Evolutionary conservation across 2,888 invertebrate genomes (phyloP), one percentile per base, ranked within the genome.

Genomic region (Neria commutata): DNA sequence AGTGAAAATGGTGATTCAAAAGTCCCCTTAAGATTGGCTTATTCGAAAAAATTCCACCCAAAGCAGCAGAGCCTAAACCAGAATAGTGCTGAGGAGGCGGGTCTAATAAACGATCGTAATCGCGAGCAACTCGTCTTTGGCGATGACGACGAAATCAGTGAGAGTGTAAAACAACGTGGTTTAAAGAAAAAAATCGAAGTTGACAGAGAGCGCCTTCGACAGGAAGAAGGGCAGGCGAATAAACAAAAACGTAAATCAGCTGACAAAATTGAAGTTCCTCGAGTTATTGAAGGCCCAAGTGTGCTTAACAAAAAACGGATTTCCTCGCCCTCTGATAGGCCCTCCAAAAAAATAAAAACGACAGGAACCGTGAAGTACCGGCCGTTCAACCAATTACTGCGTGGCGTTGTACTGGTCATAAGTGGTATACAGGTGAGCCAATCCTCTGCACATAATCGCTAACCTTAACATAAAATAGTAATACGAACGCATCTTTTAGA

Each of bases 321-420:
- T 1, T 69, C 72, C 1, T 68, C 74, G 4, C 67, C 75, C 1
- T 40, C 4, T 16, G 17, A 37, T n/a, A 2, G 17, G 11, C 57
- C 66, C 8, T 54, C 71, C 2, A 78, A 79, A 29, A 80, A 78
- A 63, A 71, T 67, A 14, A 72, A 71, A 37, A 67, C 70, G 5
- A 65, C 68, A 4, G 58, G 61, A 24, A 66, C 64, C 14, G 55
- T 65, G 0, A 54, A 71, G 21, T 79, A 75, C 61, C 85, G 83
- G 70, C 86, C 86, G 1, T 90, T 89, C 65, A 76, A 83, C 61
- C 78, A 84, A 65, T 74, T 91, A 26, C 79, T 95, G 66, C 79
- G 84, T 11, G 89, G 85, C 53, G 91, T 91, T 3, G 86, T 87
- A 58, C 85, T 95, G 74, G 91, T 89, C n/a, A 85, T 96, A 64